These are phyloP conservation scores for Clunio marinus DNA, from an alignment of 2,888 invertebrate genomes.

Conservation along the genomic window DNA sequence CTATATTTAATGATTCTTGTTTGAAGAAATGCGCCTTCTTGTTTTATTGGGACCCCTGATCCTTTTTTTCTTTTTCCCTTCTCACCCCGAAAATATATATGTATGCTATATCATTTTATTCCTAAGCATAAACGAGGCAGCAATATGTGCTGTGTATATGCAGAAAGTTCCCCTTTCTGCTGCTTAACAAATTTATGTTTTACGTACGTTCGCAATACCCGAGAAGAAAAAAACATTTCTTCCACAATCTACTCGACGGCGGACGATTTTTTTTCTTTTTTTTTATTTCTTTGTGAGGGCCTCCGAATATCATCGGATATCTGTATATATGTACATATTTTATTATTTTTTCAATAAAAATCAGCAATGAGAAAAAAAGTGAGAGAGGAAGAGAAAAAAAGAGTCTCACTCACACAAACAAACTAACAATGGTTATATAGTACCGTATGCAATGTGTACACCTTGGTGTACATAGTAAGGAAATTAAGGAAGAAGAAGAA, in stretches of 20 bases:
- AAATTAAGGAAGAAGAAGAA: too few relatives aligned
- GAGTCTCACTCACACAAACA: too few relatives aligned
- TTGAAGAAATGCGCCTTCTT: conserved; percentile 4
- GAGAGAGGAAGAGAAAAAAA: neutral
- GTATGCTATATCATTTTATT: neutral
- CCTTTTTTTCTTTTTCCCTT: conserved; percentile 12
- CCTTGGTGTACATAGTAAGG: too few relatives aligned
- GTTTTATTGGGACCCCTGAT: conserved; percentile 21
- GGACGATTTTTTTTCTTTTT: conserved; percentile 7
- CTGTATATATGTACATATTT: neutral
- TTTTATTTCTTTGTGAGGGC: conserved; percentile 1
- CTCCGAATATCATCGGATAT: conserved; percentile 20
- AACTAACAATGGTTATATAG: too few relatives aligned
- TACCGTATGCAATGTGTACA: too few relatives aligned
- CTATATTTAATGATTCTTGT: neutral
- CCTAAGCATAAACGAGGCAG: neutral
- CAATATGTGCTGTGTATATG: conserved; percentile 16
- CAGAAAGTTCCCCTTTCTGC: conserved; percentile 28
- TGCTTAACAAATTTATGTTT: conserved; percentile 28
- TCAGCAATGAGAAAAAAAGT: conserved; percentile 25
- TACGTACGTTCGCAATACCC: conserved; percentile 20
- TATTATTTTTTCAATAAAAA: conserved; percentile 30
- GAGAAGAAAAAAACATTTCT: conserved; percentile 22
- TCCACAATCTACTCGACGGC: conserved; percentile 16
- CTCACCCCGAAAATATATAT: conserved; percentile 20